Conservation (phyloP, 2,888 invertebrate genomes). For the Petrophora chlorosata region DNA sequence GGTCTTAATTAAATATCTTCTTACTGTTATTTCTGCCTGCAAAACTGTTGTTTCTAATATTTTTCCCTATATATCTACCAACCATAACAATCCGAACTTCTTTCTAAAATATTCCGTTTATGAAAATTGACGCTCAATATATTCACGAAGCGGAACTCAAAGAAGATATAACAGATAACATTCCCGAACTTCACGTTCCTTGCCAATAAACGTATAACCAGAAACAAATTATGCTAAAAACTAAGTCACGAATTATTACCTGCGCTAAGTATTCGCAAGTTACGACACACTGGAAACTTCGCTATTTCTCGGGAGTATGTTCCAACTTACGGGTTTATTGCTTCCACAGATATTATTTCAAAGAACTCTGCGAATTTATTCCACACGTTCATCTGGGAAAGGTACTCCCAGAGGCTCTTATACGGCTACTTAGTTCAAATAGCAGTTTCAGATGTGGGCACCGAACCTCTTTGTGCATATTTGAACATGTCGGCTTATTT, state of each 20-base stretch:
- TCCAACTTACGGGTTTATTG: constrained; percentile 80
- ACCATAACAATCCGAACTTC: not conserved
- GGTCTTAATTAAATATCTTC: no score
- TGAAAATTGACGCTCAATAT: constrained; percentile 3
- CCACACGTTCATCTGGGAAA: constrained; percentile 66
- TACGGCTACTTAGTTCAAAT: constrained; percentile 74
- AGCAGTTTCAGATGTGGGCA: constrained; percentile 51
- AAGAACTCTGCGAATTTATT: constrained; percentile 77
- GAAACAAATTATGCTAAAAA: constrained; percentile 43
- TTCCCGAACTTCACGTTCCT: constrained; percentile 5
- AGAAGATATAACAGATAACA: constrained; percentile 20
- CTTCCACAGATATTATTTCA: constrained; percentile 80
- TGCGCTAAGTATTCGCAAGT: constrained; percentile 58
- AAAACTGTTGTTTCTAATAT: no score
- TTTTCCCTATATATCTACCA: no score
- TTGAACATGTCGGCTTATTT: constrained; percentile 31
- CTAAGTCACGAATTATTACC: constrained; percentile 58
- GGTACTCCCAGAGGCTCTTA: constrained; percentile 74
- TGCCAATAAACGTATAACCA: constrained; percentile 36
- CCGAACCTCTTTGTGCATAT: constrained; percentile 51
- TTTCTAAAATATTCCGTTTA: not conserved
- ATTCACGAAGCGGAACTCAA: constrained; percentile 4
- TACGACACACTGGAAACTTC: constrained; percentile 72
- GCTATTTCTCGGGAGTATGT: constrained; percentile 72
- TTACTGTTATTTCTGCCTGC: no score